Conservation (phyloP, 1,140 invertebrate species). For the Trichonephila clavipes region DNA sequence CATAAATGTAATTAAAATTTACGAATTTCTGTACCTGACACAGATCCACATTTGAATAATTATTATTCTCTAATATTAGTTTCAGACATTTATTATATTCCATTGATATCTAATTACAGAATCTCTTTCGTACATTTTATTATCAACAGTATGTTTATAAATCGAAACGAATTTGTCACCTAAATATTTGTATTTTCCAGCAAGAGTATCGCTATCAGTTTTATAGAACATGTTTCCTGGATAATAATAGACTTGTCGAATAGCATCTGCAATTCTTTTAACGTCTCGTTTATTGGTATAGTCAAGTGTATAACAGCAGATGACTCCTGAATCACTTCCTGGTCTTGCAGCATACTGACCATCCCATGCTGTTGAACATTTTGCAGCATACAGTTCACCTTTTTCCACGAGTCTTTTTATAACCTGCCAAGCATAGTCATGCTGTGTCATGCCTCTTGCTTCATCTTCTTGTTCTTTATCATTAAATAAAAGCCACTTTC, state of each 20-base stretch:
- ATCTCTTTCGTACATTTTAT: constrained; percentile 13
- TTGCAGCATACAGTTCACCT: neutral
- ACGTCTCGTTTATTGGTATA: neutral
- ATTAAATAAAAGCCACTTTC: constrained; percentile 44
- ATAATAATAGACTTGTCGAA: neutral
- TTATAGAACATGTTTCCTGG: constrained; percentile 44
- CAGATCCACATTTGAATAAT: too few species aligned
- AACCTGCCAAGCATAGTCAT: constrained; percentile 36
- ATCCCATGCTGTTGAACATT: constrained; percentile 47
- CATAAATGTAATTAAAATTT: too few species aligned
- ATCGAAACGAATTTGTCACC: constrained; percentile 11
- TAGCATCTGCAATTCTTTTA: constrained; percentile 27
- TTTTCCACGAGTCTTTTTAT: constrained; percentile 15
- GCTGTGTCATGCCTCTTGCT: neutral
- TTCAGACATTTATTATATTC: neutral
- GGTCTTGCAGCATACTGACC: neutral
- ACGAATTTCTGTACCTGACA: too few species aligned
- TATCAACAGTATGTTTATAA: constrained; percentile 49
- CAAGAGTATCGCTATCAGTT: constrained; percentile 26
- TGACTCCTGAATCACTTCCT: neutral
- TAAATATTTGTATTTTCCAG: neutral
- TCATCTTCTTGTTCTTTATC: neutral
- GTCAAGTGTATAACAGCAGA: constrained; percentile 43
- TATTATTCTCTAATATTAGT: too few species aligned
- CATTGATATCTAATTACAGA: too few species aligned